phyloP scores from a whole-genome alignment of 2,797 vertebrate species.

The Fratercula arctica region DNA sequence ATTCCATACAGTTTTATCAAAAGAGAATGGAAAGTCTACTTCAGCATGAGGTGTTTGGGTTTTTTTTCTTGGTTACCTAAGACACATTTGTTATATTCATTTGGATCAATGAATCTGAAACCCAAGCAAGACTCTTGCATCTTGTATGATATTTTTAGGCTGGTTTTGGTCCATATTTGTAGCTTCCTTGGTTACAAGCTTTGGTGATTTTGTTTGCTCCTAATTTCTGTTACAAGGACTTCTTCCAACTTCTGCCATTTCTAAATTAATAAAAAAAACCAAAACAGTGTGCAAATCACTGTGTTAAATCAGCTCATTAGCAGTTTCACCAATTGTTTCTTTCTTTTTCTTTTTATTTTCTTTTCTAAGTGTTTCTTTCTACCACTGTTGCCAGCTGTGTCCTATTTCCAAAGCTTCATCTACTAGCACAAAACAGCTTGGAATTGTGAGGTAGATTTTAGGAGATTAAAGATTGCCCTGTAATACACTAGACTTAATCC shows the following conservation, averaged over 20 bases:
- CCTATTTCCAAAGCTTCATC: conserved; percentile 62
- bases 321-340: background rate
- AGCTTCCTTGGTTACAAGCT: background rate
- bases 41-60: background rate
- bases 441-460: conserved; percentile 59
- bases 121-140: background rate
- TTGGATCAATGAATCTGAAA: background rate
- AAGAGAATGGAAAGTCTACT: background rate
- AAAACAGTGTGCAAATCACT: background rate
- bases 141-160: background rate
- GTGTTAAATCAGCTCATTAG: conserved; percentile 26
- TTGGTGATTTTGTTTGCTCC: background rate
- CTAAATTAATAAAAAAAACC: background rate
- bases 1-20: background rate
- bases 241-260: background rate
- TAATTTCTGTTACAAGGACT: background rate
- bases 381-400: conserved; percentile 55
- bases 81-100: background rate
- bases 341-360: background rate
- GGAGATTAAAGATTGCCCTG: conserved; percentile 58
- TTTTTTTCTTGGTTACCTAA: background rate
- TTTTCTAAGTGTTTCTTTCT: background rate
- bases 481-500: conserved; percentile 52
- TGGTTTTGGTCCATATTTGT: background rate
- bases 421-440: conserved; percentile 42